These are phyloP conservation scores for Amphibalanus amphitrite DNA, from an alignment of 1,140 invertebrate genomes.

Conservation along the genomic window DNA sequence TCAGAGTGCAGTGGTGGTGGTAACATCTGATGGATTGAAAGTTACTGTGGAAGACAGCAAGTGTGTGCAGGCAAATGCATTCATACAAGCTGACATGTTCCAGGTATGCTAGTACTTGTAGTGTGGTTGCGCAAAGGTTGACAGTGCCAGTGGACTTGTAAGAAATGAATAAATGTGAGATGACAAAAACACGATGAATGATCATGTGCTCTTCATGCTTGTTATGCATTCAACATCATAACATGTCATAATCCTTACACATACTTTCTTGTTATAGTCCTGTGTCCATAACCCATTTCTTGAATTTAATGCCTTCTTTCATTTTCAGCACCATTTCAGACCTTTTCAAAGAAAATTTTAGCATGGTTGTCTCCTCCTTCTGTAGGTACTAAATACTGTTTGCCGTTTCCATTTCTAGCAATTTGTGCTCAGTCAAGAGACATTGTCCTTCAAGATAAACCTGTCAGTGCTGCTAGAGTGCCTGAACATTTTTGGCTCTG, in stretches of 20 bases:
- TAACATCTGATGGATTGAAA: slow-evolving; percentile 68
- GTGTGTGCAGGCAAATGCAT: slow-evolving; percentile 79
- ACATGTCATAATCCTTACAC: too few species aligned
- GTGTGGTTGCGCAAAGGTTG: not conserved
- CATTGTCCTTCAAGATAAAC: slow-evolving; percentile 57
- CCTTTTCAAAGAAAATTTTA: too few species aligned
- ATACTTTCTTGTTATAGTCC: too few species aligned
- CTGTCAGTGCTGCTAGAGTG: slow-evolving; percentile 64
- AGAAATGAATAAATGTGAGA: too few species aligned
- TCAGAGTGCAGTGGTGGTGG: slow-evolving; percentile 60
- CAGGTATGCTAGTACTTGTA: slow-evolving; percentile 35
- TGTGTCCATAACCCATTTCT: too few species aligned
- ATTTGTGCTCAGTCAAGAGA: slow-evolving; percentile 36
- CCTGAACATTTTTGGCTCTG: slow-evolving; percentile 76
- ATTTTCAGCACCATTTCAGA: too few species aligned
- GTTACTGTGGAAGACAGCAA: slow-evolving; percentile 78
- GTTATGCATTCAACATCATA: too few species aligned
- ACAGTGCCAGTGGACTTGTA: not conserved
- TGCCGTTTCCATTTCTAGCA: slow-evolving; percentile 23
- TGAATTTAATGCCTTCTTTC: too few species aligned
- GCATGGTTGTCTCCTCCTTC: too few species aligned
- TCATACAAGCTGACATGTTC: slow-evolving; percentile 66
- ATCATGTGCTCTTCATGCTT: too few species aligned
- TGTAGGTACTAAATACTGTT: too few species aligned
- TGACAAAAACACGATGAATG: too few species aligned